A percentile compares a stretch with the other conserved stretches of the same genome.
Evolutionary conservation across 2,797 vertebrate species (phyloP).

Genomic region (Falco concolor): DNA sequence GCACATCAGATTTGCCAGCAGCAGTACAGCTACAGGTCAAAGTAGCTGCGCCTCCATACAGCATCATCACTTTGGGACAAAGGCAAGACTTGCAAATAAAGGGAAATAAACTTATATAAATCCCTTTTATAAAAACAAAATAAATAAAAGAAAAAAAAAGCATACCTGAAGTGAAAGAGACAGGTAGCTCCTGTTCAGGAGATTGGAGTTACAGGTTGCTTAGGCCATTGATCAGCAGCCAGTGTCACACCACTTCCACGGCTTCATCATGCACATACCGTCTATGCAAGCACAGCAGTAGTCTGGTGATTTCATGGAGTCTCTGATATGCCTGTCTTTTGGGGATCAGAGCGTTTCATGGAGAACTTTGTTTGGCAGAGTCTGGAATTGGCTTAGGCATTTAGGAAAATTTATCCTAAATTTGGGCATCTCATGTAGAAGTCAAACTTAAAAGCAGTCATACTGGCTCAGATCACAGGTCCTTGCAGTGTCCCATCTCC

Average conservation of each 20-base stretch:
- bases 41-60: background rate
- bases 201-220: background rate
- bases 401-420: background rate
- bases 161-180: background rate
- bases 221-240: background rate
- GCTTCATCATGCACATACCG: background rate
- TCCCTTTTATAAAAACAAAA: background rate
- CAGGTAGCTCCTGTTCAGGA: background rate
- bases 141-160: rapidly evolving
- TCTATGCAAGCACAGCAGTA: background rate
- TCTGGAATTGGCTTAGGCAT: background rate
- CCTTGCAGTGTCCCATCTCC: background rate
- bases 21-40: background rate
- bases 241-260: background rate
- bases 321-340: background rate
- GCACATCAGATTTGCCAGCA: background rate
- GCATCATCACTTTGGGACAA: background rate
- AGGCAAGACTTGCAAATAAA: background rate
- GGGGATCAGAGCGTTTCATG: background rate
- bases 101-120: background rate
- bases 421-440: background rate
- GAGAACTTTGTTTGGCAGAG: background rate
- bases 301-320: background rate
- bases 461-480: background rate
- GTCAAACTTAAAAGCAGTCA: background rate